Evolutionary conservation across 2,113 vertebrate species (phyloP).

Genomic region (Salminus brasiliensis): DNA sequence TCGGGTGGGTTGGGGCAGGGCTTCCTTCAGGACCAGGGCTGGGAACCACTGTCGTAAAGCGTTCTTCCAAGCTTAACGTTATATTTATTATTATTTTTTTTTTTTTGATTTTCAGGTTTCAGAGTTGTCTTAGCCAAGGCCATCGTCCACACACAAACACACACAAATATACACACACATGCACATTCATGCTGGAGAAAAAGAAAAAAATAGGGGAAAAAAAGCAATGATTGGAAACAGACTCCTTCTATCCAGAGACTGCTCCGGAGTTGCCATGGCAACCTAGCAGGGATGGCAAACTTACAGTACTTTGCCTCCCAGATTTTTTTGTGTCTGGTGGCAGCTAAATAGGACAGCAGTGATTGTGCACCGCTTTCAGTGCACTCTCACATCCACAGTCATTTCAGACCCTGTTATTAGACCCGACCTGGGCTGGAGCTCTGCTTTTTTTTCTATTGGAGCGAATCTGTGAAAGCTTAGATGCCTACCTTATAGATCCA

Average conservation of each 20-base stretch:
- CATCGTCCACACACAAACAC: neutral
- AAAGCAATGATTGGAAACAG: constrained; percentile 54
- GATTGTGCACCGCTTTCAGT: constrained; percentile 4
- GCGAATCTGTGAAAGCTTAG: neutral
- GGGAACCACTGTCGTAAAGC: neutral
- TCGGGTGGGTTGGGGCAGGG: too few species aligned
- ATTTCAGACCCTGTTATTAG: constrained; percentile 2
- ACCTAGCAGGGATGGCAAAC: constrained; percentile 49
- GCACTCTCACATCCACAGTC: neutral
- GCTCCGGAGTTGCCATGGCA: constrained; percentile 53
- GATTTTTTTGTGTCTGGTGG: constrained; percentile 36
- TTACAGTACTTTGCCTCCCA: constrained; percentile 50
- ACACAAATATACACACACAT: neutral
- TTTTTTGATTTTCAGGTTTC: constrained; percentile 21
- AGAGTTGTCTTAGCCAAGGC: constrained; percentile 10
- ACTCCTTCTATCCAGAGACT: constrained; percentile 39
- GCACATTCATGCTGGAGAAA: neutral
- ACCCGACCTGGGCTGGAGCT: neutral
- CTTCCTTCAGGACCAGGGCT: too few species aligned
- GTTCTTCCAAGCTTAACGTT: neutral
- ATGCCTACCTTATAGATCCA: neutral
- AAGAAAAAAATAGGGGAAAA: neutral
- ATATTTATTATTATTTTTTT: neutral
- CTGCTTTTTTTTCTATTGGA: neutral
- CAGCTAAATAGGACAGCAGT: constrained; percentile 41